Evolutionary conservation across 1,140 invertebrate genomes (phyloP), one percentile per base, ranked within the genome.

Genomic region (Conus betulinus): DNA sequence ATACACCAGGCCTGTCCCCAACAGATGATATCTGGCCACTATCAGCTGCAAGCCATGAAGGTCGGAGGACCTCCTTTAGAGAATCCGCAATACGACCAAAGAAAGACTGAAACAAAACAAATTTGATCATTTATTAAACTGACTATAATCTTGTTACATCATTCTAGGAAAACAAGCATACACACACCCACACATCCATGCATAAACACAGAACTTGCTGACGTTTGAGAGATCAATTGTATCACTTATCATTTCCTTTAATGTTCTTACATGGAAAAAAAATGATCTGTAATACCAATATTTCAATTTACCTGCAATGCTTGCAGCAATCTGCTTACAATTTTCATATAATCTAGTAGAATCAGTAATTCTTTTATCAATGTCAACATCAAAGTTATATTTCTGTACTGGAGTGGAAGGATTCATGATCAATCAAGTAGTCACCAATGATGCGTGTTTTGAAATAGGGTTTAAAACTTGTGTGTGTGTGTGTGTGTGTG

Each of bases 31-130:
- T 87, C 51, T 90, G 51, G 57, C 89, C 90, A 71, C 51, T 25
- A n/a, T 78, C 85, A 78, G n/a, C 25, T 23, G 90, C 76, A 27
- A 92, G 86, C 92, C 92, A 92, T 63, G 91, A 92, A 57, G 90
- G 92, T 67, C 90, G 88, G 15, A 93, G 86, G 51, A 93, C 88
- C 67, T 92, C 92, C 84, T 90, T 92, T 25, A 93, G 87, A 20
- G 91, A 89, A 57, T 93, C 92, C 52, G 90, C 91, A 17, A 93
- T 88, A 74, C 90, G 91, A 20, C 88, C 85, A 11, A 92, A 85
- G 20, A 93, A 79, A 39, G 92, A 93, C 92, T 93, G 89, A 84
- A 78, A 85, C 57, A 86, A 87, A 27, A 84, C 7, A 53, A 82
- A 87, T 79, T 63, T 3, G 0, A 39, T 39, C 10, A 87, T 63